These are phyloP conservation scores for Mycalesis mineus DNA, from an alignment of 2,888 invertebrate genomes.

Conservation along the genomic window DNA sequence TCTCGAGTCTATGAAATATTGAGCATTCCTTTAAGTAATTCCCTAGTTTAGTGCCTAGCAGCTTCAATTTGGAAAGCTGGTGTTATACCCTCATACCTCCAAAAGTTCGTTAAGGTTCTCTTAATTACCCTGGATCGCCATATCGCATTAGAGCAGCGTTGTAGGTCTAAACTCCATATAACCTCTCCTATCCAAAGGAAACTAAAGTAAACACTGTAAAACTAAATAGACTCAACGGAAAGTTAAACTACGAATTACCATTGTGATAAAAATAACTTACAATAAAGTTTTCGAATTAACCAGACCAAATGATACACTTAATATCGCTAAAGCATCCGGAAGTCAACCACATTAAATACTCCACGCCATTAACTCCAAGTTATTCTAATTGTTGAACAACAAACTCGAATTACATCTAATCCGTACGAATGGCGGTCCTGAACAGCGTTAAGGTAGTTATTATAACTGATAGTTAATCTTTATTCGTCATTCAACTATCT, in stretches of 20 bases:
- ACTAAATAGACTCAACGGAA: too few species aligned
- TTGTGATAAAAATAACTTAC: not conserved
- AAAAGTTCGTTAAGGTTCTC: too few species aligned
- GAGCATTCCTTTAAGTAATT: too few species aligned
- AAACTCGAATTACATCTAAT: conserved; percentile 8
- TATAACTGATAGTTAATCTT: not conserved
- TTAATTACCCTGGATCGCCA: too few species aligned
- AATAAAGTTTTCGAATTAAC: conserved; percentile 2
- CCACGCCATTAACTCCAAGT: conserved; percentile 5
- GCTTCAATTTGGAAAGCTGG: too few species aligned
- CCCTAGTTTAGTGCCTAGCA: too few species aligned
- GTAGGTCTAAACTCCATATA: too few species aligned
- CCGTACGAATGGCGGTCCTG: not conserved
- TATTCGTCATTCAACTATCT: not conserved
- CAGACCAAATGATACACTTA: not conserved
- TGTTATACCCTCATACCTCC: too few species aligned
- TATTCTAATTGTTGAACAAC: conserved; percentile 9
- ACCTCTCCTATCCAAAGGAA: too few species aligned
- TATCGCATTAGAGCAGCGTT: too few species aligned
- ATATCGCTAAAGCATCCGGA: not conserved
- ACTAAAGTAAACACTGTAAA: too few species aligned
- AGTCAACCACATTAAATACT: not conserved
- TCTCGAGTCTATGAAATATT: too few species aligned
- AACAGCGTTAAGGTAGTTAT: not conserved
- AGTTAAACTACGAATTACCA: not conserved